Conservation (phyloP, 2,888 invertebrate species). For the Eupithecia vulgata region DNA sequence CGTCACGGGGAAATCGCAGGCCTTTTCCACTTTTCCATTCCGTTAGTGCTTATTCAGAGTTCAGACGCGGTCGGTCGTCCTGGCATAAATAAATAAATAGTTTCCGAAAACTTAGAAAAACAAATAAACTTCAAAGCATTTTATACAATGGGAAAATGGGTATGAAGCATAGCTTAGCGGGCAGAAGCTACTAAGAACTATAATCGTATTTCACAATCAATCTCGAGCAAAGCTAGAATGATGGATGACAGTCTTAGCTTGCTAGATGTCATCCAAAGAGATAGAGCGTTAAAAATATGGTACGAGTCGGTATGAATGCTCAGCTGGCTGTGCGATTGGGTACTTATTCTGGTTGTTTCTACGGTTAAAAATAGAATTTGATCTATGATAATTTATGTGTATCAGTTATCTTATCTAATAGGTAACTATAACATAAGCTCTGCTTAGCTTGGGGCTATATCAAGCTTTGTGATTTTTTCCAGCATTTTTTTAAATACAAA, state of each 20-base stretch:
- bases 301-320: not conserved
- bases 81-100: conserved; percentile 40
- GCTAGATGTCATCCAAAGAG: not conserved
- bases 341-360: too few relatives aligned
- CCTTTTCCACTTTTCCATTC: conserved; percentile 32
- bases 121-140: not conserved
- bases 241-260: conserved; percentile 12
- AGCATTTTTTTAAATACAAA: too few relatives aligned
- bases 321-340: too few relatives aligned
- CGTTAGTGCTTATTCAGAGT: conserved; percentile 59
- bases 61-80: conserved; percentile 51
- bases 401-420: too few relatives aligned
- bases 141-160: not conserved
- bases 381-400: too few relatives aligned
- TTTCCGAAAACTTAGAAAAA: conserved; percentile 32
- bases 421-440: too few relatives aligned
- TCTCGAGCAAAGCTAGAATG: conserved; percentile 12
- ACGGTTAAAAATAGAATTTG: too few relatives aligned
- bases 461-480: too few relatives aligned
- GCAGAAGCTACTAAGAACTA: not conserved
- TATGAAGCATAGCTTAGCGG: not conserved
- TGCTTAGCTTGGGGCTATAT: too few relatives aligned
- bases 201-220: conserved; percentile 6
- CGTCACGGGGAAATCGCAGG: conserved; percentile 34
- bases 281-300: too few relatives aligned